These are phyloP conservation scores for Lasioglossum pauxillum DNA, from an alignment of 2,888 invertebrate species.

Conservation along the genomic window DNA sequence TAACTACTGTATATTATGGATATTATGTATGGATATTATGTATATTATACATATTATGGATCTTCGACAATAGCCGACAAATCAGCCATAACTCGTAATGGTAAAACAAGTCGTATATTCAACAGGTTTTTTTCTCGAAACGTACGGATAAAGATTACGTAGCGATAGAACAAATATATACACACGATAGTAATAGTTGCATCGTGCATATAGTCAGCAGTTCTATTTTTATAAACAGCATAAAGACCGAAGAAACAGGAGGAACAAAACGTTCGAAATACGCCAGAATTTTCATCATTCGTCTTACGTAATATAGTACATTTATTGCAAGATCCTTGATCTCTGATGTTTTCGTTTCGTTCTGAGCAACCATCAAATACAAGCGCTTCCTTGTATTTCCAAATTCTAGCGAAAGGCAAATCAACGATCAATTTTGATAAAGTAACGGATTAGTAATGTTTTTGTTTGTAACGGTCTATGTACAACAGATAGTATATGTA, in stretches of 20 bases:
- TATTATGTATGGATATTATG: too few species aligned
- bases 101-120: neutral
- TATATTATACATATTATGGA: neutral
- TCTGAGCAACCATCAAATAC: neutral
- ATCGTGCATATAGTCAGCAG: conserved; percentile 35
- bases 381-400: neutral
- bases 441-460: neutral
- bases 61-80: neutral
- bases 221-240: conserved; percentile 49
- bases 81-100: neutral
- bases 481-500: neutral
- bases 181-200: conserved; percentile 18
- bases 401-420: conserved; percentile 17
- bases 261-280: conserved; percentile 33
- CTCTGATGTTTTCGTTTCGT: neutral
- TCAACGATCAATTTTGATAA: neutral
- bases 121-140: neutral
- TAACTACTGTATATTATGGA: too few species aligned
- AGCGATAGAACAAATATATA: conserved; percentile 9
- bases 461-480: neutral
- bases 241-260: conserved; percentile 18
- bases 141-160: neutral
- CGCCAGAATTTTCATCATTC: neutral
- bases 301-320: conserved; percentile 10
- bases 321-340: conserved; percentile 18